phyloP scores from a whole-genome alignment of 1,140 invertebrate genomes.

The Luehdorfia chinensis region DNA sequence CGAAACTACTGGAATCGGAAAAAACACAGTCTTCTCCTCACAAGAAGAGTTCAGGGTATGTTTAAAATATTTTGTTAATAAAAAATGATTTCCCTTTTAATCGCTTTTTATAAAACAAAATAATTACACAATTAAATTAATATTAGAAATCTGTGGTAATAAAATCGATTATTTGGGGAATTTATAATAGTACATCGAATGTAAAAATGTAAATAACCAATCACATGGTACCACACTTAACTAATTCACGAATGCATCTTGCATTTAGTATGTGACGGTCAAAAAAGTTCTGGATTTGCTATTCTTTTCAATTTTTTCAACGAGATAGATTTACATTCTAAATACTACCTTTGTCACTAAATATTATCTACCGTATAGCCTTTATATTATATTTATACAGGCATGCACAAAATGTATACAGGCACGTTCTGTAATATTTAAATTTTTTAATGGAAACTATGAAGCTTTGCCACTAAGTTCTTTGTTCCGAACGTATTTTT shows the following conservation, averaged over 20 bases:
- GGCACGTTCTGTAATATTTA: too few relatives aligned
- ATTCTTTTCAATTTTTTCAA: background rate
- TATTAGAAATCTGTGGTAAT: background rate
- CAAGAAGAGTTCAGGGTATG: constrained; percentile 68
- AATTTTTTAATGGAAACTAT: too few relatives aligned
- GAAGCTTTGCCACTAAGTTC: too few relatives aligned
- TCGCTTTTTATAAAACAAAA: too few relatives aligned
- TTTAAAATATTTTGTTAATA: constrained; percentile 12
- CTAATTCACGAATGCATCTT: constrained; percentile 40
- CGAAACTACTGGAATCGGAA: constrained; percentile 65
- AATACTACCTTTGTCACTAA: too few relatives aligned
- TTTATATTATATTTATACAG: too few relatives aligned
- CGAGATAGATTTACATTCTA: too few relatives aligned
- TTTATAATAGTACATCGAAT: constrained; percentile 15
- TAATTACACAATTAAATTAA: background rate
- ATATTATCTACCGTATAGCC: too few relatives aligned
- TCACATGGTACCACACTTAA: constrained; percentile 36
- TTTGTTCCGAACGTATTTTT: too few relatives aligned
- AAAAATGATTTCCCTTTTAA: constrained; percentile 8
- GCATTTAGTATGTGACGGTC: constrained; percentile 6
- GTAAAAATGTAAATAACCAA: constrained; percentile 47
- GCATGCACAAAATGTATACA: too few relatives aligned
- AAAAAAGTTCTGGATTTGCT: background rate
- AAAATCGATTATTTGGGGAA: background rate
- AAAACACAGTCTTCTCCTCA: constrained; percentile 63